phyloP scores from a whole-genome alignment of 2,888 invertebrate species.

The Allophyes oxyacanthae region DNA sequence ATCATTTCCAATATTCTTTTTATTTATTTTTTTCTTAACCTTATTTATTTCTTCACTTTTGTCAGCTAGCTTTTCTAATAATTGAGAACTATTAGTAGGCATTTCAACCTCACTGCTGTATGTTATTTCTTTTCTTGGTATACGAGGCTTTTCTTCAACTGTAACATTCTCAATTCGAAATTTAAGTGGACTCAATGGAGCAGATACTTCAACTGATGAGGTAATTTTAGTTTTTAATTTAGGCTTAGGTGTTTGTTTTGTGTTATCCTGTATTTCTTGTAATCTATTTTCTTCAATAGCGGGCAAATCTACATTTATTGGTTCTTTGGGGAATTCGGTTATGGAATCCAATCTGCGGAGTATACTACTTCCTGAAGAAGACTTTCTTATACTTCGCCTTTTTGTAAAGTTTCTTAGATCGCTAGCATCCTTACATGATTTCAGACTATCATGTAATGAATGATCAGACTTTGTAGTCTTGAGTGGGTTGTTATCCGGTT shows the following conservation, averaged over 20 bases:
- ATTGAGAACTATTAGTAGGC: conserved; percentile 40
- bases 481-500: conserved; percentile 67
- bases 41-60: conserved; percentile 57
- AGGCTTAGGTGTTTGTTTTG: conserved; percentile 69
- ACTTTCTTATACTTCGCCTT: conserved; percentile 81
- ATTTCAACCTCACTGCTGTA: conserved; percentile 72
- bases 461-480: conserved; percentile 85
- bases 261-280: conserved; percentile 65
- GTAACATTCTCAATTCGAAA: conserved; percentile 88
- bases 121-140: conserved; percentile 78
- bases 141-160: conserved; percentile 87
- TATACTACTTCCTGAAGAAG: conserved; percentile 80
- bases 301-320: conserved; percentile 68
- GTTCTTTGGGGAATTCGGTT: conserved; percentile 79
- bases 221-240: conserved; percentile 88
- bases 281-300: conserved; percentile 83
- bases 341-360: conserved; percentile 81
- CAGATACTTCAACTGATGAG: conserved; percentile 85
- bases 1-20: conserved; percentile 57
- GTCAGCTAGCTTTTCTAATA: conserved; percentile 45
- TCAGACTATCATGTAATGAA: conserved; percentile 77
- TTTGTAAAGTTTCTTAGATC: conserved; percentile 63
- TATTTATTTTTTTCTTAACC: conserved; percentile 61
- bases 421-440: conserved; percentile 64
- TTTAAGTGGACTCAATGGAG: conserved; percentile 84